These are phyloP conservation scores for Aporophyla lueneburgensis DNA, from an alignment of 2,888 invertebrate genomes.

Conservation along the genomic window DNA sequence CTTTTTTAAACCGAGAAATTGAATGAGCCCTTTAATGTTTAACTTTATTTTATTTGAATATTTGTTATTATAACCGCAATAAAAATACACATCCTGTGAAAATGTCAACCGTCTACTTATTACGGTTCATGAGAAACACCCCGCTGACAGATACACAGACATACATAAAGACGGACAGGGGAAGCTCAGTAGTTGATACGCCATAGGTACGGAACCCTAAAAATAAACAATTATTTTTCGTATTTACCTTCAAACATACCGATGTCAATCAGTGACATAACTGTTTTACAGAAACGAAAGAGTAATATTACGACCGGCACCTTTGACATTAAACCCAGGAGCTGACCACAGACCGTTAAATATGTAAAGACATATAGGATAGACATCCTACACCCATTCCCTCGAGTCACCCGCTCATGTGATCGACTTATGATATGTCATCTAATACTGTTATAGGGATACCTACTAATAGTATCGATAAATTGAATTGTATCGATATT, in stretches of 20 bases:
- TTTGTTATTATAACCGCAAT: too few species aligned
- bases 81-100: too few species aligned
- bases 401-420: constrained; percentile 19
- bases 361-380: constrained; percentile 10
- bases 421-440: constrained; percentile 45
- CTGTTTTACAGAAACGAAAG: background rate
- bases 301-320: background rate
- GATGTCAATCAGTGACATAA: background rate
- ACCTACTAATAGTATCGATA: background rate
- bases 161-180: too few species aligned
- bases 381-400: constrained; percentile 25
- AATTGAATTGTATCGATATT: background rate
- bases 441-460: constrained; percentile 23
- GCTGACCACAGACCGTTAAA: constrained; percentile 8
- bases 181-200: too few species aligned
- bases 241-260: background rate
- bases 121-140: too few species aligned
- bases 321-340: constrained; percentile 3
- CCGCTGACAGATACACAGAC: too few species aligned
- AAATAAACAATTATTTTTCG: too few species aligned
- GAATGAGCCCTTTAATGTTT: too few species aligned
- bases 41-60: too few species aligned
- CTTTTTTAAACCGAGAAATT: too few species aligned
- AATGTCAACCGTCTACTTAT: too few species aligned
- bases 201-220: too few species aligned